Base-by-base conservation (phyloP, 53 echinoderm and acorn worm genomes). In the Luidia sarsii region DNA sequence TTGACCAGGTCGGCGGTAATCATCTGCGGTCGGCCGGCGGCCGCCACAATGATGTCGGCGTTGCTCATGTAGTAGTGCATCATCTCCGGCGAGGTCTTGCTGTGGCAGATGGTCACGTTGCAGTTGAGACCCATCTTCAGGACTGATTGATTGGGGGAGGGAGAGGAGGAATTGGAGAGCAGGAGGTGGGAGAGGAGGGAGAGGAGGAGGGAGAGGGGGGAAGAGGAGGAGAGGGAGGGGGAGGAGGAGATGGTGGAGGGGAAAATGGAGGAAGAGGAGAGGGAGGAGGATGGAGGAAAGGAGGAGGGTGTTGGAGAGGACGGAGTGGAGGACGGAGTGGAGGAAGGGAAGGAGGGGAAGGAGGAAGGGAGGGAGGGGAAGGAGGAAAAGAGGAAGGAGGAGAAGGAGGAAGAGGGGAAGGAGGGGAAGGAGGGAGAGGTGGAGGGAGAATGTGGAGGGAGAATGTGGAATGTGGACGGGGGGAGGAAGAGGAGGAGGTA, bases 1-100 rank as follows among this genome's bases (percentile, higher is more conserved):
- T 91, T 94, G 63, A 94, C 85, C 94, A 94, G 90, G 77, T 94
- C 90, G 2, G 88, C 90, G 0, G 65, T 82, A 37, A 94, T 87
- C 27, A 94, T 88, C 48, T 74, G 60, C 6, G 94, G 94, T 50
- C 73, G 74, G 7, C 94, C 94, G 20, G 88, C 90, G 13, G 94
- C 94, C 13, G 85, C 83, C 0, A 94, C 85, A 24, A 94, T 54
- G 82, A 94, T 94, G 81, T 94, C 94, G 11, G 94, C 94, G 16
- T 81, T 64, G 77, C 71, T 91, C 32, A 80, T 88, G 71, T 85
- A 94, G 53, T 87, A 80, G 18, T 69, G 66, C 23, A 94, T 70
- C 49, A 91, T 74, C 36, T 81, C 88, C 2, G 88, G 81, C 6
- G 94, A 88, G 0, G 94, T 94, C 88, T 94, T 88, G 36, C 90